Evolutionary conservation across 2,797 vertebrate species (phyloP).

Genomic region (Florisuga fusca): DNA sequence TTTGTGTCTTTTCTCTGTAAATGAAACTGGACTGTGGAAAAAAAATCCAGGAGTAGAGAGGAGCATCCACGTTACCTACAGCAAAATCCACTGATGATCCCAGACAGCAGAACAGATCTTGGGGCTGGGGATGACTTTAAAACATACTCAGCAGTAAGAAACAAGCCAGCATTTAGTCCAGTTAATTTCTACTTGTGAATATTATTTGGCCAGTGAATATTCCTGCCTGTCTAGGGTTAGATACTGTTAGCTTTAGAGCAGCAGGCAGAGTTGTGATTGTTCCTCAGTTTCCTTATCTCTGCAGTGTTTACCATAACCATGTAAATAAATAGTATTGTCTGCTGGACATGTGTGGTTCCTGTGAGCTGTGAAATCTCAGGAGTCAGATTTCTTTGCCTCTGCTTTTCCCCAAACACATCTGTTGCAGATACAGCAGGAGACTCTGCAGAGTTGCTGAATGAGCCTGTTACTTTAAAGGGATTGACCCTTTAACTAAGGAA

Average conservation of each 20-base stretch:
- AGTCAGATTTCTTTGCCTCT: background rate
- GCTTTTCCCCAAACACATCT: conserved; percentile 16
- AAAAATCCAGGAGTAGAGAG: background rate
- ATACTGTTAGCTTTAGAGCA: background rate
- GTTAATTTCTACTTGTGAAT: background rate
- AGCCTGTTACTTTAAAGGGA: conserved; percentile 52
- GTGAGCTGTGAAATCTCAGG: background rate
- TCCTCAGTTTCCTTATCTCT: background rate
- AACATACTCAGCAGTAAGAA: background rate
- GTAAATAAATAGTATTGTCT: background rate
- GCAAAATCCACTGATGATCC: background rate
- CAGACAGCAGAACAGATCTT: background rate
- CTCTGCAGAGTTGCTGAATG: conserved; percentile 22
- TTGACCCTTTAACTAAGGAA: conserved; percentile 51
- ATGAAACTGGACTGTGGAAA: background rate
- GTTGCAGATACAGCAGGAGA: conserved; percentile 28
- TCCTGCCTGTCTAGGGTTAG: background rate
- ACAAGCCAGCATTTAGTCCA: background rate
- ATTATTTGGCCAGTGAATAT: background rate
- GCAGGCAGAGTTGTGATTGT: background rate
- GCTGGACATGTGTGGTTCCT: background rate
- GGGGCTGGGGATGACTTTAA: background rate
- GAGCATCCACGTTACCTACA: background rate
- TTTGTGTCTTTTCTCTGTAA: background rate
- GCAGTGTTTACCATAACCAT: background rate